Evolutionary conservation across 1,140 invertebrate genomes (phyloP), one percentile per base, ranked within the genome.

Genomic region (Hestina assimilis): DNA sequence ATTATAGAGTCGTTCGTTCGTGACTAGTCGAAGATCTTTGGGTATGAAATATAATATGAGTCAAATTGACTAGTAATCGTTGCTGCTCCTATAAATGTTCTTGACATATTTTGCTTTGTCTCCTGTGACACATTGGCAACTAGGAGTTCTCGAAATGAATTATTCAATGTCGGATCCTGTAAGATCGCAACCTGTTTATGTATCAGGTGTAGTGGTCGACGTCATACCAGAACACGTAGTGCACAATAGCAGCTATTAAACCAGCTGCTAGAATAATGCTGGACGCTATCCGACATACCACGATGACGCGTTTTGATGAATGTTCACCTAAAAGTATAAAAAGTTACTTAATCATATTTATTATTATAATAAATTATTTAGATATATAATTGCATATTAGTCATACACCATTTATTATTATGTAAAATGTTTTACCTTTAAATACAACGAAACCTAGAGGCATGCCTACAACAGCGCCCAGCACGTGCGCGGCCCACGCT

Each of bases 401-500:
- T 12, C 2, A 11, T 12, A 31, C 11, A 31, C 29, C 6, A 23
- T 23, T 6, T 23, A 3, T 23, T 23, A 23, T 3, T 3, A 6
- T 6, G 21, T 6, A 23, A 9, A 20, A 17, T 40, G 59, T n/a
- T n/a, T 62, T 52, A 78, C 79, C 83, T 53, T 72, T 90, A 63
- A 96, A 94, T 1, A 95, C 87, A 2, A 96, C 85, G 23, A 97
- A 91, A 0, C 95, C 96, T n/a, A 96, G 72, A 1, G 95, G 89
- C 0, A 97, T 82, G 0, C 96, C 96, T 2, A 93, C 92, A 0
- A 95, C 63, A 0, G 95, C 95, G 5, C 96, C 96, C 14, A 94
- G 93, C 15, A 94, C 81, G 72, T 97, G 95, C 0, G 96, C 95
- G 4, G 94, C 92, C 91, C 96, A 95, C 24, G 94, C 93, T 21